A percentile compares a stretch with the other conserved stretches of the same genome.
Conservation (phyloP, 2,888 invertebrate genomes). For the Trichogramma dendrolimi region DNA sequence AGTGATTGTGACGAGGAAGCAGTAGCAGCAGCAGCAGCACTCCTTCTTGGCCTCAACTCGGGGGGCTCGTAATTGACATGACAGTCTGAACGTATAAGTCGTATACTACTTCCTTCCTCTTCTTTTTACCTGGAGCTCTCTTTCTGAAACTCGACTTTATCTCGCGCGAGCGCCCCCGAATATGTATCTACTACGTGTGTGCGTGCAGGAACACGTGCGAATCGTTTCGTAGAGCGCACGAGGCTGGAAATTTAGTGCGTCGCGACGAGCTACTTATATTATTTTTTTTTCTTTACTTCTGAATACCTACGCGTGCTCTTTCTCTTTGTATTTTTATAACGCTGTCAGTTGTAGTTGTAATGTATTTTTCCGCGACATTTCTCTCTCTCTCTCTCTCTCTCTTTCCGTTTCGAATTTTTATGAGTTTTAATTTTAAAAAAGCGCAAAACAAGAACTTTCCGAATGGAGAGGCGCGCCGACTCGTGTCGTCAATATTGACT, state of each 20-base stretch:
- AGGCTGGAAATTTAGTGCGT: no score
- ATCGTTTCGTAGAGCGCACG: no score
- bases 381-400: not conserved
- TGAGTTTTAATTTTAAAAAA: no score
- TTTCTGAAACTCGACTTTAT: no score
- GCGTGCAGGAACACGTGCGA: no score
- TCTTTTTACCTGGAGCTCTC: no score
- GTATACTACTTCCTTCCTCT: not conserved
- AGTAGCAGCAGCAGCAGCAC: not conserved
- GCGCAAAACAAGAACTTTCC: not conserved
- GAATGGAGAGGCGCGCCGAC: slow-evolving; percentile 13
- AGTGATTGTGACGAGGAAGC: slow-evolving; percentile 35
- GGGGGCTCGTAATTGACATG: slow-evolving; percentile 33
- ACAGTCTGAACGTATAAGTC: slow-evolving; percentile 11
- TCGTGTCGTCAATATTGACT: not conserved
- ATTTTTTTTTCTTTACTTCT: no score
- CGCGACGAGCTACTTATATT: no score
- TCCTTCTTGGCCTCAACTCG: slow-evolving; percentile 3
- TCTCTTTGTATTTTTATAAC: no score
- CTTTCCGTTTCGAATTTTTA: not conserved
- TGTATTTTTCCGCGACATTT: slow-evolving; percentile 8
- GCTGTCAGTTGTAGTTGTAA: not conserved
- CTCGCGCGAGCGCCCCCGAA: no score
- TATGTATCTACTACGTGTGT: no score
- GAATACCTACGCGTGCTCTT: no score